A percentile compares a stretch with the other conserved stretches of the same genome.
These are phyloP conservation scores for Drosophila pseudoananassae DNA, from an alignment of 1,140 invertebrate species.

Conservation along the genomic window DNA sequence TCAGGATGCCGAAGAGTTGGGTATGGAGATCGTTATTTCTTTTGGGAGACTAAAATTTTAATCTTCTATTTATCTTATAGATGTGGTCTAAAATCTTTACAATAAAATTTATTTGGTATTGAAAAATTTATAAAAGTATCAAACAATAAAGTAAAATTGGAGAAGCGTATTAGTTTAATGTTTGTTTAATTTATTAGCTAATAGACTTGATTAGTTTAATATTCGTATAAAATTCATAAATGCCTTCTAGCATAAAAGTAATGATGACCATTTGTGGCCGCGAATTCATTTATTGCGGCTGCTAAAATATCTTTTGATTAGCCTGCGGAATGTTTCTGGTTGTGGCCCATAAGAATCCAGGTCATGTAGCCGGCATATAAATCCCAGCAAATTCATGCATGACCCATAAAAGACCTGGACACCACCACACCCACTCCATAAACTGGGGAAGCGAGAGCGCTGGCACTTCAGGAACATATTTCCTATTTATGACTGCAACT, in stretches of 20 bases:
- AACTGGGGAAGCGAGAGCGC: background rate
- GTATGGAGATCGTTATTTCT: background rate
- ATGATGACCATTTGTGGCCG: conserved; percentile 33
- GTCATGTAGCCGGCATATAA: conserved; percentile 50
- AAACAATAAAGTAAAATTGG: background rate
- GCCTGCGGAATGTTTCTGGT: conserved; percentile 32
- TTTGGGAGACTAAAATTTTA: background rate
- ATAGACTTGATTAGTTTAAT: background rate
- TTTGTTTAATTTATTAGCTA: background rate
- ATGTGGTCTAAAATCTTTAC: background rate
- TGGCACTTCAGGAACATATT: conserved; percentile 52
- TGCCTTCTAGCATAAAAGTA: conserved; percentile 18
- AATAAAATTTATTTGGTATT: background rate
- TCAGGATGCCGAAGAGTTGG: background rate
- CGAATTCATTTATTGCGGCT: conserved; percentile 29
- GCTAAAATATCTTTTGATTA: conserved; percentile 50
- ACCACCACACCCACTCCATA: background rate
- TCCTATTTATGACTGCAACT: conserved; percentile 59
- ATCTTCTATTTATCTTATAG: background rate
- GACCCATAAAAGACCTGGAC: conserved; percentile 46
- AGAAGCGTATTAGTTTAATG: background rate
- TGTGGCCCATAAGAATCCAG: conserved; percentile 44
- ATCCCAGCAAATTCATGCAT: conserved; percentile 60
- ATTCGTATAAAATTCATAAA: conserved; percentile 24
- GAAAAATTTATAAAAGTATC: background rate